phyloP scores from a whole-genome alignment of 2,113 vertebrate genomes.

The Lasiurus borealis region DNA sequence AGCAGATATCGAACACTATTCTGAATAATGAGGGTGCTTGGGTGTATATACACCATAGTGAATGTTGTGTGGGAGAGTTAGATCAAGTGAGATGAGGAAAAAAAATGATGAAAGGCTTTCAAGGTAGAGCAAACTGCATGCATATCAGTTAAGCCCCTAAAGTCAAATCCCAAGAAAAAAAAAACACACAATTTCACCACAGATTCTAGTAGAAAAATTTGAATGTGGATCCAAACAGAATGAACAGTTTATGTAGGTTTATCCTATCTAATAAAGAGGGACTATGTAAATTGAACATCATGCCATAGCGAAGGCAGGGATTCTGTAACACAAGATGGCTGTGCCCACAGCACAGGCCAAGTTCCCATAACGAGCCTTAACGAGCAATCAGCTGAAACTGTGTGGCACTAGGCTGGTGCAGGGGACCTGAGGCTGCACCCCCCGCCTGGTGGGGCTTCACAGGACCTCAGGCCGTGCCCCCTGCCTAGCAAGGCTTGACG shows the following conservation, averaged over 20 bases:
- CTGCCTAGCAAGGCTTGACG: too few species aligned
- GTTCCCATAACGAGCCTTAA: too few species aligned
- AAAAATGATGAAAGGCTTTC: background rate
- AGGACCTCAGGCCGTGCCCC: too few species aligned
- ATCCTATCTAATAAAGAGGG: too few species aligned
- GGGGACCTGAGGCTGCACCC: too few species aligned
- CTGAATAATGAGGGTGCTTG: background rate
- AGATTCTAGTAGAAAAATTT: constrained; percentile 47
- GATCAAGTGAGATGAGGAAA: background rate
- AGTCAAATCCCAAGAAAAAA: background rate
- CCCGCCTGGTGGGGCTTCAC: too few species aligned
- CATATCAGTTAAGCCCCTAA: background rate
- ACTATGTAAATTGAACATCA: too few species aligned
- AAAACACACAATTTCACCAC: background rate
- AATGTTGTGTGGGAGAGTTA: background rate
- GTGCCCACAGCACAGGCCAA: too few species aligned
- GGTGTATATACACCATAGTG: background rate
- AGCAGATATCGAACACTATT: background rate
- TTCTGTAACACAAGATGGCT: too few species aligned
- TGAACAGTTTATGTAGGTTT: background rate
- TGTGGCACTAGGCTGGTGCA: too few species aligned
- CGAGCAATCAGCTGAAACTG: too few species aligned
- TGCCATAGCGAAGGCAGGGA: too few species aligned
- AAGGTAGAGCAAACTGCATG: background rate
- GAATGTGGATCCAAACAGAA: constrained; percentile 3